A percentile compares a stretch with the other conserved stretches of the same genome.
These are phyloP conservation scores for Agapornis roseicollis DNA, from an alignment of 2,113 vertebrate species.

Conservation along the genomic window DNA sequence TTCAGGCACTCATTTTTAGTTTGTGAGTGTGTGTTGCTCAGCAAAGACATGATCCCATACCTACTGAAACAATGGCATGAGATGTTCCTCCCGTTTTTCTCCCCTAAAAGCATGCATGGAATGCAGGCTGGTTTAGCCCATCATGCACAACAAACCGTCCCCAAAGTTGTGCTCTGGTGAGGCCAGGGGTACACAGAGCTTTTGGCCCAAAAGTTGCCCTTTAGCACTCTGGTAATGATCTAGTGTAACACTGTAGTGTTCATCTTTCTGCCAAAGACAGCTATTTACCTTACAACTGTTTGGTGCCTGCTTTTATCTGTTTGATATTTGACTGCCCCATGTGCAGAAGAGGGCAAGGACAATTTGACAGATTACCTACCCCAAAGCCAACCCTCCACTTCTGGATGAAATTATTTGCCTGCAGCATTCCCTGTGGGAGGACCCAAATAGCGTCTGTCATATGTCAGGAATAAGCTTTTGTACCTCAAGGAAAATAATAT, in stretches of 20 bases:
- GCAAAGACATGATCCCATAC: neutral
- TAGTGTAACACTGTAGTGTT: neutral
- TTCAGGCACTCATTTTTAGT: neutral
- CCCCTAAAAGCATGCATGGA: neutral
- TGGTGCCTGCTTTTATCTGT: neutral
- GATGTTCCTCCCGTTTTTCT: neutral
- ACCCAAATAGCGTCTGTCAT: too few species aligned
- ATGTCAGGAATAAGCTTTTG: too few species aligned
- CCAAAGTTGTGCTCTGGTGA: neutral
- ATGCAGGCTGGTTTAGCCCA: neutral
- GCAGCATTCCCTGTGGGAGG: neutral
- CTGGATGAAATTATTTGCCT: neutral
- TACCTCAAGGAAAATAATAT: too few species aligned
- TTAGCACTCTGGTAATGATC: neutral
- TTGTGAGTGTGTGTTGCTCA: neutral
- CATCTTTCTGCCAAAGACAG: neutral
- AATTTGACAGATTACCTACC: neutral
- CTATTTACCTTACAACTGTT: neutral
- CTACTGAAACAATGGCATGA: neutral
- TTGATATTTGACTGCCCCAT: neutral
- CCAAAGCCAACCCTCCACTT: neutral
- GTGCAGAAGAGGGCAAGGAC: neutral
- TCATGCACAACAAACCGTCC: neutral
- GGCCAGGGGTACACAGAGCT: neutral
- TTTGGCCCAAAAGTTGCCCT: neutral